Conservation (phyloP, 2,797 vertebrate species). For the Sparidentex hasta region DNA sequence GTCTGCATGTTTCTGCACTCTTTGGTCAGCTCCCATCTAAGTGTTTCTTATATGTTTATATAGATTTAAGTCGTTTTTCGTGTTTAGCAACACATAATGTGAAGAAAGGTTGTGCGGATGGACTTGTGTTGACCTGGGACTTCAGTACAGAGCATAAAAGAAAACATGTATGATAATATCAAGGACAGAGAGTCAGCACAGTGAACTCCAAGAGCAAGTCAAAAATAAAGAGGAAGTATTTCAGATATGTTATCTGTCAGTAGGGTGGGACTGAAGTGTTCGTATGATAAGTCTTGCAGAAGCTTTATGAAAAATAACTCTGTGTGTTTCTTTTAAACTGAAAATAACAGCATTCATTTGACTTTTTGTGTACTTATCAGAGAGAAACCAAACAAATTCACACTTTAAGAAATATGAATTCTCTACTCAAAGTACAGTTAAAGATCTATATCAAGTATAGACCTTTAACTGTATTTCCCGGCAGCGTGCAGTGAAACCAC, state of each 20-base stretch:
- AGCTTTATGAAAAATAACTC: not conserved
- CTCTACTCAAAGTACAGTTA: too few relatives aligned
- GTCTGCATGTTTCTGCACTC: not conserved
- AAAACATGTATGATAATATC: constrained; percentile 18
- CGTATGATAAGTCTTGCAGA: constrained; percentile 21
- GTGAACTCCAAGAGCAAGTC: constrained; percentile 2
- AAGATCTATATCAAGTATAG: not conserved
- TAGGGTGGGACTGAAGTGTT: constrained; percentile 8
- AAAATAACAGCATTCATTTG: too few relatives aligned
- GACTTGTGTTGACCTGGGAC: not conserved
- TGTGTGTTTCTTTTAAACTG: too few relatives aligned
- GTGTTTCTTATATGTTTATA: too few relatives aligned
- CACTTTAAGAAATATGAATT: too few relatives aligned
- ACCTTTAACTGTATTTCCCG: too few relatives aligned
- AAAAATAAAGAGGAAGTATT: constrained; percentile 54
- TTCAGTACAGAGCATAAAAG: not conserved
- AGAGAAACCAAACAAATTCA: too few relatives aligned
- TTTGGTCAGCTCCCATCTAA: not conserved
- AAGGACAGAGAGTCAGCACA: not conserved
- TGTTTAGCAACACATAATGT: not conserved
- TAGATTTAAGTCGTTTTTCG: not conserved
- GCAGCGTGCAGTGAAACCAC: constrained; percentile 1
- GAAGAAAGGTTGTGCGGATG: not conserved
- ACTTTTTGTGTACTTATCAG: too few relatives aligned
- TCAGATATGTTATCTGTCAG: constrained; percentile 43